Percentiles rank a stretch among this genome's conserved stretches.
Evolutionary conservation across 1,140 invertebrate genomes (phyloP).

Genomic region (Zelostemma sp.): DNA sequence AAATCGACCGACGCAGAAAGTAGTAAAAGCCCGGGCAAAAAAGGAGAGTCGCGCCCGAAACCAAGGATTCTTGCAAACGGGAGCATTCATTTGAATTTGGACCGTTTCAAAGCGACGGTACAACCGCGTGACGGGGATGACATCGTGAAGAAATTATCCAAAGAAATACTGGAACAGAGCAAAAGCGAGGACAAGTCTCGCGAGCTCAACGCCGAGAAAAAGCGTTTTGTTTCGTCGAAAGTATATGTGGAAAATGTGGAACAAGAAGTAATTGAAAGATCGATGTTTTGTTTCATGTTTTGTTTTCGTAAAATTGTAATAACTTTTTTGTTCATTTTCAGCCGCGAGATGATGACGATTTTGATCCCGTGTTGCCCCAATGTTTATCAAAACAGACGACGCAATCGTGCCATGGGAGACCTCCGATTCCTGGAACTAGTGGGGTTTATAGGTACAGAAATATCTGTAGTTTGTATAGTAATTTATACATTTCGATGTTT

Average conservation of each 20-base stretch:
- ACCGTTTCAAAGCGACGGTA: background rate
- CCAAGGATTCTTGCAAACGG: constrained; percentile 57
- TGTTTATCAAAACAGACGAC: constrained; percentile 19
- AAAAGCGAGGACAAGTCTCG: constrained; percentile 49
- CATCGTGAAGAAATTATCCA: constrained; percentile 55
- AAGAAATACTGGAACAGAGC: constrained; percentile 63
- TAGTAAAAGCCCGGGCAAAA: constrained; percentile 8
- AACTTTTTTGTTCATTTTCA: constrained; percentile 18
- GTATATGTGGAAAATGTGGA: background rate
- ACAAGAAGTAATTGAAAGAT: background rate
- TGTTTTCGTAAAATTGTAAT: background rate
- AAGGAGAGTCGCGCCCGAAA: constrained; percentile 26
- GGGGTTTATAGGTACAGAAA: constrained; percentile 48
- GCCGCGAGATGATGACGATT: constrained; percentile 36
- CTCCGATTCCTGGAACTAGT: constrained; percentile 54
- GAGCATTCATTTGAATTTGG: constrained; percentile 43
- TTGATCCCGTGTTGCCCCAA: constrained; percentile 54
- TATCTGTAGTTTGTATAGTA: too few species aligned
- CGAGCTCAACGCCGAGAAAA: background rate
- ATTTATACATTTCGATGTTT: too few species aligned
- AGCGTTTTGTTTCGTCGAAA: background rate
- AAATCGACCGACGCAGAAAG: constrained; percentile 10
- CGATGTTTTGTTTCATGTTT: background rate
- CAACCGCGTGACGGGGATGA: constrained; percentile 25
- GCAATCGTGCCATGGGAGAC: constrained; percentile 10